These are phyloP conservation scores for Muraenolepis orangiensis DNA, from an alignment of 2,797 vertebrate genomes.

Conservation along the genomic window DNA sequence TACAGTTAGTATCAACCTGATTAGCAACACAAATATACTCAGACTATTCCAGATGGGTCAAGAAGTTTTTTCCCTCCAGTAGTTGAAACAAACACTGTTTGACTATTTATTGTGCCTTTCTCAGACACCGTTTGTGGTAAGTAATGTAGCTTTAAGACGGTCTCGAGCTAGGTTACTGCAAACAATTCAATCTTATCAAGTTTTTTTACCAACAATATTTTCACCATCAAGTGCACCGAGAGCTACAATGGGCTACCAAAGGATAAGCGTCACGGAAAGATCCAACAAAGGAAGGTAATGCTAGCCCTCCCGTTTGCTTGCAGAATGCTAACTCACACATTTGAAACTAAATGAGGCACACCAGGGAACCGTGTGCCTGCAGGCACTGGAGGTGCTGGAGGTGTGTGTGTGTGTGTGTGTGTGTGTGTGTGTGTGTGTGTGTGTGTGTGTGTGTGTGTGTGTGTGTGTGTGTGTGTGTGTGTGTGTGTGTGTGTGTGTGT, in stretches of 20 bases:
- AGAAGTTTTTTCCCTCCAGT: no score
- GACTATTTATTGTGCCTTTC: no score
- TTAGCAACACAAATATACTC: no score
- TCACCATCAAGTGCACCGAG: slow-evolving; percentile 17
- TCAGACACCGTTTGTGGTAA: no score
- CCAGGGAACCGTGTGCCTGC: slow-evolving; percentile 49
- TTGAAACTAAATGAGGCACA: slow-evolving; percentile 67
- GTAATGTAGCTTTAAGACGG: no score
- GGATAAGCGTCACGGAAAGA: slow-evolving; percentile 26
- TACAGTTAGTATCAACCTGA: no score
- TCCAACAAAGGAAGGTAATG: background rate
- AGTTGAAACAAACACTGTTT: no score
- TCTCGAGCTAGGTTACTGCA: no score
- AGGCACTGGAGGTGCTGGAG: slow-evolving; percentile 41
- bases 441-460: slow-evolving; percentile 21
- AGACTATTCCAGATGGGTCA: no score
- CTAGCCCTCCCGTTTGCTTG: slow-evolving; percentile 32
- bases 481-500: slow-evolving; percentile 19
- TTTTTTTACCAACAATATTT: no score
- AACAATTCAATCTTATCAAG: no score
- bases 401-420: slow-evolving; percentile 19
- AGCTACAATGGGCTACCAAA: slow-evolving; percentile 23
- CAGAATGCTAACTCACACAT: slow-evolving; percentile 46
- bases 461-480: slow-evolving; percentile 11
- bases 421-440: slow-evolving; percentile 19